Percentiles rank a stretch among this genome's conserved stretches.
These are phyloP conservation scores for Bradypodion pumilum DNA, from an alignment of 2,797 vertebrate species.

Conservation along the genomic window DNA sequence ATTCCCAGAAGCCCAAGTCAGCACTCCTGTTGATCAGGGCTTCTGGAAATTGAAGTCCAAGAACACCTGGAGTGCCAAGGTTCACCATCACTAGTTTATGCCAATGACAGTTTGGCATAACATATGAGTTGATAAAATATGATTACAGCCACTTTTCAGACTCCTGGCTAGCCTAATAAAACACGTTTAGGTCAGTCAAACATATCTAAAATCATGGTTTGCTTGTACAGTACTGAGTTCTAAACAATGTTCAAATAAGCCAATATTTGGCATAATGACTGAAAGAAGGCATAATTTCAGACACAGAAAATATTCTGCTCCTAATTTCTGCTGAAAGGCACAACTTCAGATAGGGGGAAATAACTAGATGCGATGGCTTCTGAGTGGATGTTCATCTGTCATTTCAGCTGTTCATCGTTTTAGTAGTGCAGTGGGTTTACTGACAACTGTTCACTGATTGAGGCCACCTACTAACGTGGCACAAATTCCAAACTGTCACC, in stretches of 20 bases:
- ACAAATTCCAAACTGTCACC: slow-evolving; percentile 28
- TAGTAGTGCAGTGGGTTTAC: slow-evolving; percentile 19
- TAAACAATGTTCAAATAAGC: background rate
- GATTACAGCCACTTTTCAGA: background rate
- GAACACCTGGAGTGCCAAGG: too few relatives aligned
- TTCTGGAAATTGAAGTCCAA: too few relatives aligned
- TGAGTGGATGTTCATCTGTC: slow-evolving; percentile 34
- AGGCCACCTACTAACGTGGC: slow-evolving; percentile 56
- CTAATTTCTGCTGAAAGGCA: slow-evolving; percentile 27
- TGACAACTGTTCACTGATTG: slow-evolving; percentile 64
- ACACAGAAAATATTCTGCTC: slow-evolving; percentile 36
- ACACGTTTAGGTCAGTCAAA: background rate
- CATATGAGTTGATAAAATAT: background rate
- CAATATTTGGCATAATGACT: background rate
- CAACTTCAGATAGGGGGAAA: slow-evolving; percentile 14
- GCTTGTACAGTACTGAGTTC: background rate
- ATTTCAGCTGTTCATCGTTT: slow-evolving; percentile 66
- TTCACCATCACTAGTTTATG: background rate
- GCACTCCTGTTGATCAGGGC: too few relatives aligned
- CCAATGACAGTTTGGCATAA: background rate
- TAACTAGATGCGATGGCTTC: slow-evolving; percentile 35
- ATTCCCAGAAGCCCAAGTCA: too few relatives aligned
- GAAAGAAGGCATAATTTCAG: slow-evolving; percentile 14
- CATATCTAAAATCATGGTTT: background rate
- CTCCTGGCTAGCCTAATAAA: background rate